Base-by-base conservation (phyloP, 2,797 vertebrate genomes). In the Propithecus deckenii region DNA sequence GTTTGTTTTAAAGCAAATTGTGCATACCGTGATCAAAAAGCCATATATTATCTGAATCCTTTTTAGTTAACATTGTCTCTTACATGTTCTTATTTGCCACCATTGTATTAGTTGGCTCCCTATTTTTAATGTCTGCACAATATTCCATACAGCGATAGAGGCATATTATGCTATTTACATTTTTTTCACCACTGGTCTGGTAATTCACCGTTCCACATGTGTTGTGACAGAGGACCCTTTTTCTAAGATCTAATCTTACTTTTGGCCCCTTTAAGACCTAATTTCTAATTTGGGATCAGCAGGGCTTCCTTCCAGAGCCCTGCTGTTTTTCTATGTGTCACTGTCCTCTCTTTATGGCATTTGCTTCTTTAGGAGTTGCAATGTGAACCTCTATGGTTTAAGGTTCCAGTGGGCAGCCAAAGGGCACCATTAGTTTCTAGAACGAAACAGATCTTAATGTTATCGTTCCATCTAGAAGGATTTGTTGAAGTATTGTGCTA, bases 201-300 rank as follows among this genome's bases (percentile, higher is more conserved):
- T 72, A n/a, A 71, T 74, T 91, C 43, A 91, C 17, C 50, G 90
- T 94, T 85, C 30, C 35, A 15, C 20, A 23, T 72, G 23, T 63
- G 7, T 65, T 65, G 35, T 46, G 28, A 93, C 32, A 61, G 79
- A 90, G 55, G n/a, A 59, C 18, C 14, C 7, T 57, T 38, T 23
- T 63, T 71, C 71, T 55, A 63, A 89, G 52, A 43, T 7, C 4
- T 76, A 46, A 10, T 55, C 32, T 92, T 95, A 46, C 38, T 52
- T 88, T 43, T 80, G 83, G 75, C 22, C 43, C 32, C 35, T 71
- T 80, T 87, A 72, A 74, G 80, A 59, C n/a, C 41, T 83, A 57
- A 30, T 78, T 96, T 95, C 97, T 97, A 85, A 96, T 97, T 91
- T 81, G 90, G 74, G 89, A 59, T 94, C 4, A 1, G 83, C 89